Evolutionary conservation across 1,140 invertebrate genomes (phyloP).

Genomic region (Neodiprion lecontei): DNA sequence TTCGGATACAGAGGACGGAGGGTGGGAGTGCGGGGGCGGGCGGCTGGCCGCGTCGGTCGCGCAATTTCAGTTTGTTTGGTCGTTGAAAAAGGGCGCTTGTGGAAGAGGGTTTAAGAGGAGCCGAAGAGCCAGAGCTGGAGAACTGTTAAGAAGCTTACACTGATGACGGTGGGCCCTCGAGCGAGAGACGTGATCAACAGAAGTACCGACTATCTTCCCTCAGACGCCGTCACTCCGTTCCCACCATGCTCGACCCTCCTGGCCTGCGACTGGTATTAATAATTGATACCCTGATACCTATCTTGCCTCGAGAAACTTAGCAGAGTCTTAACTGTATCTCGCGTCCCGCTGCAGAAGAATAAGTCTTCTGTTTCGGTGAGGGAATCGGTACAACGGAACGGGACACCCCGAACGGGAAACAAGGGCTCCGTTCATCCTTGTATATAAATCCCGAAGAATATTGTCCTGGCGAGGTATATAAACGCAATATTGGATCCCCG

Average conservation of each 20-base stretch:
- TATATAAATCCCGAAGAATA: no score
- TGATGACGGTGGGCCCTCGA: constrained; percentile 14
- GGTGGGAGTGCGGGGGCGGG: background rate
- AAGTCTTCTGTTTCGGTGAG: background rate
- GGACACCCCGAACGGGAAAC: no score
- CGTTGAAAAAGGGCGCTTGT: background rate
- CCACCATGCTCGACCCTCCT: background rate
- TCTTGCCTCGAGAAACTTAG: constrained; percentile 1
- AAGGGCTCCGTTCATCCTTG: no score
- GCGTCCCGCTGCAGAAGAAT: background rate
- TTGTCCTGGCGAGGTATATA: no score
- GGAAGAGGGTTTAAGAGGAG: constrained; percentile 1
- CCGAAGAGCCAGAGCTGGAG: background rate
- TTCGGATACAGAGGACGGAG: background rate
- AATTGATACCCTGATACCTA: constrained; percentile 13
- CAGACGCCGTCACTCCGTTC: background rate
- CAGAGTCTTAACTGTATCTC: constrained; percentile 1
- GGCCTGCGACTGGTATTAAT: constrained; percentile 9
- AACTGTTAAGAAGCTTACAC: constrained; percentile 15
- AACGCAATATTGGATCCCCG: no score
- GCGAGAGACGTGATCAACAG: constrained; percentile 13
- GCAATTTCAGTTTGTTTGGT: background rate
- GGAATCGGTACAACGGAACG: no score
- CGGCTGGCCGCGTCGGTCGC: background rate
- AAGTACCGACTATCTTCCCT: constrained; percentile 9